Evolutionary conservation across 2,113 vertebrate species (phyloP), one percentile per base, ranked within the genome.

Genomic region (Bambusicola thoracicus): DNA sequence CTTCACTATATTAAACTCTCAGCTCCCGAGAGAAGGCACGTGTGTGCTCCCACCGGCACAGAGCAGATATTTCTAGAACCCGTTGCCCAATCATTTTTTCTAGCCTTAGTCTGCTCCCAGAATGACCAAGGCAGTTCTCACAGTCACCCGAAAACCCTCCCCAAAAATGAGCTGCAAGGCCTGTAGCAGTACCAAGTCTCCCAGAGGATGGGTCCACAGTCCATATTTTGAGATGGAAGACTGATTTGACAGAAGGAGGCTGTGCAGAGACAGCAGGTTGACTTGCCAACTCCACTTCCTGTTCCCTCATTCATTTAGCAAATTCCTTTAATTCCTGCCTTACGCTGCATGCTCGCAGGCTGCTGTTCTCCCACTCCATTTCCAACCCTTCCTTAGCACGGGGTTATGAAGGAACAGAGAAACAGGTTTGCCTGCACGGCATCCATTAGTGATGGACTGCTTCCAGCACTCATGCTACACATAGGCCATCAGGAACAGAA

Each of bases 251-350:
- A 95, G 76, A 83, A 78, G 81, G 85, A 85, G 93, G 95, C 80
- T 7, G 87, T 70, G 66, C 85, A 67, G 94, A 76, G 16, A 32
- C 83, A 68, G n/a, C 44, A 74, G 48, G 76, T 84, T 94, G 92
- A 94, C 58, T 93, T 96, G 96, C 92, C 94, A 97, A 96, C 92
- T 95, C 94, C 85, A 95, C 92, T 97, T 97, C 97, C 97, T 96
- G 96, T 75, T 87, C 95, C 93, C 94, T 90, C 95, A 95, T 97
- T 97, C 95, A 95, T 97, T 97, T 95, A 92, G 75, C 72, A 49
- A 95, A 97, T 97, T 97, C 95, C 92, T 97, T 95, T 93, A 96
- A 97, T 97, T 96, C 95, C 93, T 95, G 92, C 48, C 80, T 90
- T 70, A 88, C 95, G 93, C 89, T 92, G 75, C 74, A 75, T 21